Conservation (phyloP, 2,888 invertebrate species). For the Yponomeuta cagnagella region DNA sequence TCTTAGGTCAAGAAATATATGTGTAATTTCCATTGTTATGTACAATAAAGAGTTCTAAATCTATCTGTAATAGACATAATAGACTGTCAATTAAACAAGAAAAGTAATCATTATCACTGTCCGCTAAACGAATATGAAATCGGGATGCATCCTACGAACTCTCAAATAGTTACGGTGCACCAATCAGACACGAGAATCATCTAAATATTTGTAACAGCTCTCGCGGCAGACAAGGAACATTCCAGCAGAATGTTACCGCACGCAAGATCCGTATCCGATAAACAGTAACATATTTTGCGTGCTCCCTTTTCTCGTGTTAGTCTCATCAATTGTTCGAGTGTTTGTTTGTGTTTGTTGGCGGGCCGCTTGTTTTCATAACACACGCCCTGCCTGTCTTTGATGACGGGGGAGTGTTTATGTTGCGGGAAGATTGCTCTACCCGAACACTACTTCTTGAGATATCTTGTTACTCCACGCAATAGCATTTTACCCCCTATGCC, state of each 20-base stretch:
- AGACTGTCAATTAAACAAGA: no score
- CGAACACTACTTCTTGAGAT: constrained; percentile 37
- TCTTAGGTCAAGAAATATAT: no score
- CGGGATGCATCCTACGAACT: background rate
- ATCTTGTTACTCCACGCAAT: constrained; percentile 13
- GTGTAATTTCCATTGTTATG: no score
- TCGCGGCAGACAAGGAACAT: background rate
- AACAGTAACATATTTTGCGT: constrained; percentile 7
- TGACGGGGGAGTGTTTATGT: constrained; percentile 55
- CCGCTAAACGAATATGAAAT: no score
- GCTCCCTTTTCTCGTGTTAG: constrained; percentile 5
- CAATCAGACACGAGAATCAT: background rate
- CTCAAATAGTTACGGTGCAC: background rate
- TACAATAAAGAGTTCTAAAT: no score
- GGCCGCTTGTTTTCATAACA: constrained; percentile 72
- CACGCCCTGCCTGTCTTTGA: constrained; percentile 62
- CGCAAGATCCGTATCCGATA: background rate
- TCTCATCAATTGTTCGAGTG: constrained; percentile 13
- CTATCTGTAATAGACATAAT: no score
- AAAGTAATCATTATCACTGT: no score
- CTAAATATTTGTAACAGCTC: background rate
- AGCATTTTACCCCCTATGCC: background rate
- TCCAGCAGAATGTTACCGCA: background rate
- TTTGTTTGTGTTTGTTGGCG: constrained; percentile 60
- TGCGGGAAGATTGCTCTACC: constrained; percentile 51